Evolutionary conservation across 1,140 invertebrate species (phyloP).

Genomic region (Heliconius melpomene): DNA sequence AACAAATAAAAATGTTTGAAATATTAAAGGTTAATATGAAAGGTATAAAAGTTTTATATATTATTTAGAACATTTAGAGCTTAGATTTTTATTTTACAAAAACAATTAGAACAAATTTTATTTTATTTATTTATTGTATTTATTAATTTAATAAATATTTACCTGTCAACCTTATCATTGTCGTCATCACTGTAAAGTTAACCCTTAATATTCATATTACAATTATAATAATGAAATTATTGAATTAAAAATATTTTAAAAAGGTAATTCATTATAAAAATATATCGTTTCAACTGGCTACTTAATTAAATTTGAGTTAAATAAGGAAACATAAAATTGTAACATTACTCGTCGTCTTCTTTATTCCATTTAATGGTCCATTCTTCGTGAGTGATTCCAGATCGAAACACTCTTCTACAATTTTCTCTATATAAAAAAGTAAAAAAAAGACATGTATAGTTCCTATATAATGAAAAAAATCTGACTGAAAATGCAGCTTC

Average conservation of each 20-base stretch:
- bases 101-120: neutral
- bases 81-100: no score
- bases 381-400: constrained; percentile 73
- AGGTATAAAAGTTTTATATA: no score
- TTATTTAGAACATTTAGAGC: no score
- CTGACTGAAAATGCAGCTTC: no score
- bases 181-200: constrained; percentile 44
- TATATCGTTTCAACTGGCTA: no score
- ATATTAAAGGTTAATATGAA: no score
- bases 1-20: neutral
- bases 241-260: neutral
- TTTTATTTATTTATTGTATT: neutral
- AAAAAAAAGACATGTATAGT: neutral
- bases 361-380: constrained; percentile 62
- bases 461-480: neutral
- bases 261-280: neutral
- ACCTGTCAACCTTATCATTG: constrained; percentile 39
- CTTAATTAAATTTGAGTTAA: no score
- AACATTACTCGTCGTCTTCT: constrained; percentile 55
- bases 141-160: neutral
- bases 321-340: neutral
- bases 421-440: constrained; percentile 53
- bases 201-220: no score
- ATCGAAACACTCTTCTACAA: constrained; percentile 70
- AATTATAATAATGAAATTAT: no score